These are phyloP conservation scores for Nothobranchius furzeri DNA, from an alignment of 2,113 vertebrate species.

Conservation along the genomic window DNA sequence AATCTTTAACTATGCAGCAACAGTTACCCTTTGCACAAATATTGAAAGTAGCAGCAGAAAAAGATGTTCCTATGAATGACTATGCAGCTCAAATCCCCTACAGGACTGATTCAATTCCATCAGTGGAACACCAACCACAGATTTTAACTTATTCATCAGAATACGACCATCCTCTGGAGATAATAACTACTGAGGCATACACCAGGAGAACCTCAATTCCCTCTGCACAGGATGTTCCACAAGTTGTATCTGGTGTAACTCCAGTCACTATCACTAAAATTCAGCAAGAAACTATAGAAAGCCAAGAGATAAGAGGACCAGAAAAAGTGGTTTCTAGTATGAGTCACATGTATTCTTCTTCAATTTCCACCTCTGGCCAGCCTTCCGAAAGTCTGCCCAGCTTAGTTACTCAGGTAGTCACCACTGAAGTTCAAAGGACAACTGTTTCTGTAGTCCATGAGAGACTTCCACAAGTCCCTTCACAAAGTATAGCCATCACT, in stretches of 20 bases:
- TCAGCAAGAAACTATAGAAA: constrained; percentile 83
- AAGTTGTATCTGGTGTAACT: constrained; percentile 34
- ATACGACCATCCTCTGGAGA: constrained; percentile 62
- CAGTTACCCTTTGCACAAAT: constrained; percentile 41
- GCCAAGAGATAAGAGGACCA: constrained; percentile 79
- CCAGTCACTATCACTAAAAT: constrained; percentile 73
- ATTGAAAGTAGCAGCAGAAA: constrained; percentile 59
- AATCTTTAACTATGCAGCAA: constrained; percentile 63
- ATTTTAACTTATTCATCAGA: constrained; percentile 54
- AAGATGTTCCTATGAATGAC: constrained; percentile 42
- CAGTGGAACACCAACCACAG: constrained; percentile 46
- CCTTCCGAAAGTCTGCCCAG: constrained; percentile 73
- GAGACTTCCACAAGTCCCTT: constrained; percentile 74
- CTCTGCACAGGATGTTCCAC: constrained; percentile 49
- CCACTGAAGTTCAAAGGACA: constrained; percentile 82
- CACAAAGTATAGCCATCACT: constrained; percentile 72
- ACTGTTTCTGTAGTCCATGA: constrained; percentile 82
- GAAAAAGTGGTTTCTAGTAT: constrained; percentile 80
- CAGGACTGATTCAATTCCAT: constrained; percentile 41
- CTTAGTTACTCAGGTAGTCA: constrained; percentile 81
- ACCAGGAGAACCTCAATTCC: constrained; percentile 53
- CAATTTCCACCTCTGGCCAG: constrained; percentile 77
- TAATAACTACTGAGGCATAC: constrained; percentile 60
- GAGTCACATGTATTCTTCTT: constrained; percentile 81
- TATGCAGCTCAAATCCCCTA: constrained; percentile 44